Evolutionary conservation across 1,140 invertebrate species (phyloP), one percentile per base, ranked within the genome.

Genomic region (Drosophila neocordata): DNA sequence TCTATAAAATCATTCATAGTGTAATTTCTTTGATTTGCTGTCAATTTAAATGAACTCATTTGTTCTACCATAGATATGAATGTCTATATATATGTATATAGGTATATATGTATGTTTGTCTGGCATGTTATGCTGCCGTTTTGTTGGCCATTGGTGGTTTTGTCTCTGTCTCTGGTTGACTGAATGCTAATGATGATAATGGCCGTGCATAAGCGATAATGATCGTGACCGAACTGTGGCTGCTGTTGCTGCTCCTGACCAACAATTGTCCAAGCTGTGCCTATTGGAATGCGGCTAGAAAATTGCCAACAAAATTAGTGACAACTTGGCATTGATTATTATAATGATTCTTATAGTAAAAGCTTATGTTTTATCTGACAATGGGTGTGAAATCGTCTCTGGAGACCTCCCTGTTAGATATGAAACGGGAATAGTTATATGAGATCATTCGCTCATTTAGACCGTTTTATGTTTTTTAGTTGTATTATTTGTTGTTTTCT

Each of bases 161-260:
- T 44, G 31, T 53, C 37, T 64, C 15, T 69, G 12, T 59, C 31
- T 52, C 60, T 64, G 41, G 35, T 35, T 64, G 34, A 48, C 53
- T 53, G 52, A 65, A 62, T 73, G 37, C 35, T 52, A 67, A 67
- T 74, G 60, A 67, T 79, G 69, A 73, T 77, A 80, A 85, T 77
- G 58, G 55, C 27, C 68, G 52, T 44, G 66, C 57, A 62, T 65
- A 48, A 81, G 69, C 73, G 73, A 77, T 84, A 84, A 84, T 85
- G 81, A 65, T 69, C 71, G 67, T 7, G 73, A 73, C 65, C 59
- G 58, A 38, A 60, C 69, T 57, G 52, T 53, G n/a, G 41, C 13
- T 15, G 15, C 41, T 18, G 41, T 13, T 44, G 41, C 38, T 44
- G 38, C 41, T 20, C 15, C 51, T 59, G 35, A 59, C 37, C 34